Percentiles rank a stretch among this genome's conserved stretches.
Conservation (phyloP, 2,113 vertebrate genomes). For the Helogale parvula region DNA sequence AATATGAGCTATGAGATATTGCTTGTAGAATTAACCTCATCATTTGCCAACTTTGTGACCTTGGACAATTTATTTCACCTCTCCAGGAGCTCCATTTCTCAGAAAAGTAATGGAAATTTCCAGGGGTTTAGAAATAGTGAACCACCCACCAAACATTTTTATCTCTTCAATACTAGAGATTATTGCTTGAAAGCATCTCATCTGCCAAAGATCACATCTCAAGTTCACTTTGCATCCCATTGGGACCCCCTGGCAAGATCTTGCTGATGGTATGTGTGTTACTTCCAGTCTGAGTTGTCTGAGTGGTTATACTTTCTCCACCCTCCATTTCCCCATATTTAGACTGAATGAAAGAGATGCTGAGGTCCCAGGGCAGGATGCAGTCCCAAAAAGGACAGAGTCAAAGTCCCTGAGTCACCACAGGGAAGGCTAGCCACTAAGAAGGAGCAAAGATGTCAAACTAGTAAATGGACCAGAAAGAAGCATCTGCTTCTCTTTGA, state of each 20-base stretch:
- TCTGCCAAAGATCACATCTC: not conserved
- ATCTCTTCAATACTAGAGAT: not conserved
- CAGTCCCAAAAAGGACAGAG: not conserved
- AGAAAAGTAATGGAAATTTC: not conserved
- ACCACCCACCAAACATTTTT: not conserved
- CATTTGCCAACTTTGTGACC: not conserved
- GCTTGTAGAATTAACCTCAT: not conserved
- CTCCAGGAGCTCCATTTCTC: not conserved
- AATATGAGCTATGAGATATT: not conserved
- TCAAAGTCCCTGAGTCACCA: not conserved
- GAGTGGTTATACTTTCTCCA: not conserved
- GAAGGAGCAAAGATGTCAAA: not conserved
- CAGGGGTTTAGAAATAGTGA: not conserved
- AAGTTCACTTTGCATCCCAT: not conserved
- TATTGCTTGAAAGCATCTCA: not conserved
- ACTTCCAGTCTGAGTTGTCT: not conserved
- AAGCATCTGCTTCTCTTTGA: not conserved
- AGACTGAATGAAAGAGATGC: not conserved
- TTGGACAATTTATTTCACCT: not conserved
- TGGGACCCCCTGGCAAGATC: not conserved
- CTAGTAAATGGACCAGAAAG: not conserved
- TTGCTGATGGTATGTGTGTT: not conserved
- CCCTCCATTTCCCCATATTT: accelerated
- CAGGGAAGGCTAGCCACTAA: not conserved
- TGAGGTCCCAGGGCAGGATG: not conserved